phyloP scores from a whole-genome alignment of 2,797 vertebrate genomes.

The Mormyrops boulengeri region DNA sequence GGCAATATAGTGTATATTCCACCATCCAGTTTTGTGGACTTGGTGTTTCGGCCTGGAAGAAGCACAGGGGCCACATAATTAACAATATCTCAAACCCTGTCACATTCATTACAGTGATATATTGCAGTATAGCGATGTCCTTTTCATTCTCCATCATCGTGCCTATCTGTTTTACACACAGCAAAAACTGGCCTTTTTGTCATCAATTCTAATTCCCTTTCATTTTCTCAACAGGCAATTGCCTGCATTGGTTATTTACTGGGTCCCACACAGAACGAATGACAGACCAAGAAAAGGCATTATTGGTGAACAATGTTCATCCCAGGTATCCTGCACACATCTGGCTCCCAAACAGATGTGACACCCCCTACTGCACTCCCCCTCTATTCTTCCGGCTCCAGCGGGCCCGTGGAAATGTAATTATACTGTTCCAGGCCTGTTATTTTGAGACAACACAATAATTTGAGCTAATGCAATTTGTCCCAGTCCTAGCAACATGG shows the following conservation, averaged over 20 bases:
- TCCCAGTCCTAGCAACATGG: background rate
- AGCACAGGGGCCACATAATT: background rate
- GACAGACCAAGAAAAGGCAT: background rate
- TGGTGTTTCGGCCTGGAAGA: background rate
- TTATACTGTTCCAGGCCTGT: background rate
- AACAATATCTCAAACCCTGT: background rate
- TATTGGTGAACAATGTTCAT: background rate
- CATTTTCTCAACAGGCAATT: background rate
- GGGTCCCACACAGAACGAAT: background rate
- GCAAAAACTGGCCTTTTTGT: background rate
- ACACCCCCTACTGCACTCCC: background rate
- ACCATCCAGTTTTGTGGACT: background rate
- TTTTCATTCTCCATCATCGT: background rate
- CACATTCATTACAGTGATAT: background rate
- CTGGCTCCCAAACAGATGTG: background rate
- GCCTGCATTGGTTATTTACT: background rate
- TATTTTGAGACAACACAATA: background rate
- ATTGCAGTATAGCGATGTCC: background rate
- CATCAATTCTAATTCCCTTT: background rate
- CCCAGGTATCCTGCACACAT: background rate
- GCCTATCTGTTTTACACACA: background rate
- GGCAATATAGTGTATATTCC: background rate
- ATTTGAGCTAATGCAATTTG: conserved; percentile 2
- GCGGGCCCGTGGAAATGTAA: background rate
- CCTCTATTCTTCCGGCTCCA: background rate